phyloP scores from a whole-genome alignment of 2,888 invertebrate species.

The Miltochrista miniata region DNA sequence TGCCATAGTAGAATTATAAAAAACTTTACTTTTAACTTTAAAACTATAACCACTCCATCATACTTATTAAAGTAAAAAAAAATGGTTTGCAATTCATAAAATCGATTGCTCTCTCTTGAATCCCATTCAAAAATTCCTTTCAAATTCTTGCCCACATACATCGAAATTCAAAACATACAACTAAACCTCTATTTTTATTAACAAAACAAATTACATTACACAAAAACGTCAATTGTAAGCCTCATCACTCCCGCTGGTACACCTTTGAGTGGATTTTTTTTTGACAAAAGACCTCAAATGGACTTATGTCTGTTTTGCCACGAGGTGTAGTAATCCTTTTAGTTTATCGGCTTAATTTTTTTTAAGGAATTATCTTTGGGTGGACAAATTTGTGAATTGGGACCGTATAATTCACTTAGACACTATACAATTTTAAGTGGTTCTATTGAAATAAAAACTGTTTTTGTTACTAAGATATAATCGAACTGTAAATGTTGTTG shows the following conservation, averaged over 20 bases:
- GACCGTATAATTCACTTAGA: background rate
- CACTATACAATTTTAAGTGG: background rate
- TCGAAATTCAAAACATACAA: conserved; percentile 16
- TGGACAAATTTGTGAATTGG: background rate
- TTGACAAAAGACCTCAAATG: conserved; percentile 56
- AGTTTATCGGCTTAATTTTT: conserved; percentile 41
- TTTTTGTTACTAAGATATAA: too few species aligned
- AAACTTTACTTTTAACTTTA: too few species aligned
- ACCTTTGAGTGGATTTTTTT: conserved; percentile 58
- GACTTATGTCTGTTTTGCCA: conserved; percentile 54
- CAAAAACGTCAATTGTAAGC: conserved; percentile 40
- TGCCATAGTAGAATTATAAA: too few species aligned
- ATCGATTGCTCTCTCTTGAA: background rate
- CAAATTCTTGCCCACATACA: conserved; percentile 25
- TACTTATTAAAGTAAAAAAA: background rate
- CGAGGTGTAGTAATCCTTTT: conserved; percentile 58
- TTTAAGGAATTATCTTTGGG: background rate
- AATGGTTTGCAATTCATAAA: background rate
- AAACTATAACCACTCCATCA: too few species aligned
- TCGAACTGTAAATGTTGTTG: too few species aligned
- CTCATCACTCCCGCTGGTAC: conserved; percentile 56
- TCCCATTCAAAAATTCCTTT: background rate
- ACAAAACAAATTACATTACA: conserved; percentile 44
- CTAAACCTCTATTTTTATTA: conserved; percentile 23
- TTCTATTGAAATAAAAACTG: background rate